Evolutionary conservation across 2,888 invertebrate genomes (phyloP).

Genomic region (Dasysyrphus tricinctus): DNA sequence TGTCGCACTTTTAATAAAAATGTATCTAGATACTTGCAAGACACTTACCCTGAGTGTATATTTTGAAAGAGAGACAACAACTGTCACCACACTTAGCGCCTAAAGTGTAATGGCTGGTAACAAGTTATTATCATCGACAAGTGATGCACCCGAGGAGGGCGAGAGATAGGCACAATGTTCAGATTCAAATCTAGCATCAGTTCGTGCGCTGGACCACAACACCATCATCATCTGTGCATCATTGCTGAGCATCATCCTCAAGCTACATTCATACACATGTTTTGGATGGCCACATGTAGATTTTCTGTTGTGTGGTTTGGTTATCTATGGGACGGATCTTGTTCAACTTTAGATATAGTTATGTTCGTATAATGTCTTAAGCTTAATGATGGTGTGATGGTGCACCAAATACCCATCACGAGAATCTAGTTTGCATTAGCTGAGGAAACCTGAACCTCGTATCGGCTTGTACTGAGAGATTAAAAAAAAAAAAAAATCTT

Average conservation of each 20-base stretch:
- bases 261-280: conserved; percentile 46
- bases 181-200: conserved; percentile 7
- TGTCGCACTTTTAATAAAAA: conserved; percentile 13
- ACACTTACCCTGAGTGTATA: conserved; percentile 25
- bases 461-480: background rate
- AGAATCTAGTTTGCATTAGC: conserved; percentile 38
- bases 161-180: conserved; percentile 10
- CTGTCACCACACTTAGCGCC: conserved; percentile 51
- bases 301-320: conserved; percentile 42
- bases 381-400: conserved; percentile 25
- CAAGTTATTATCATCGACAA: conserved; percentile 38
- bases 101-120: conserved; percentile 40
- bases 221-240: conserved; percentile 13
- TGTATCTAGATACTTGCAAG: conserved; percentile 19
- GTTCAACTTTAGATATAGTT: conserved; percentile 40
- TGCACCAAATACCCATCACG: background rate
- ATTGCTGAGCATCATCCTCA: conserved; percentile 41
- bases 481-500: conserved; percentile 1
- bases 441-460: conserved; percentile 49
- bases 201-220: conserved; percentile 29
- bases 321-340: conserved; percentile 51
- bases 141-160: conserved; percentile 42
- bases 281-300: conserved; percentile 51
- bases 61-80: conserved; percentile 29
- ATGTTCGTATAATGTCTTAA: conserved; percentile 13